These are phyloP conservation scores for Pollenia griseotomentosa DNA, from an alignment of 2,888 invertebrate species.

Conservation along the genomic window DNA sequence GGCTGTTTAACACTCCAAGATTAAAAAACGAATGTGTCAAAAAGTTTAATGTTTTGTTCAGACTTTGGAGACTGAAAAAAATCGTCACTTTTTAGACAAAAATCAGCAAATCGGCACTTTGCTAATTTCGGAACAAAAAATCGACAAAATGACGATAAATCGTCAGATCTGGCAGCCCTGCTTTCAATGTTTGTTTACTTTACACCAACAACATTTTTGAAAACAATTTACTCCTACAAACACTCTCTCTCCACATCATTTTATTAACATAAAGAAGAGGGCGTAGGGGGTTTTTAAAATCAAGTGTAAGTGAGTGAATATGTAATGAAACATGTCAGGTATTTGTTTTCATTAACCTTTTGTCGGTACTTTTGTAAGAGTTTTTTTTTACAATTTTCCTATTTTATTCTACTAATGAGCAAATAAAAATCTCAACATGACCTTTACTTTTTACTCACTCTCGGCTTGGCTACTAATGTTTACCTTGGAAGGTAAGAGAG, in stretches of 20 bases:
- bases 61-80: too few relatives aligned
- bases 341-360: constrained; percentile 18
- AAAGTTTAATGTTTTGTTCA: too few relatives aligned
- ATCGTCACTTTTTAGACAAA: too few relatives aligned
- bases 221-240: constrained; percentile 5
- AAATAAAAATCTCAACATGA: constrained; percentile 66
- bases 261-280: not conserved
- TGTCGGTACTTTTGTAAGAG: constrained; percentile 23
- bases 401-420: constrained; percentile 63
- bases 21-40: too few relatives aligned
- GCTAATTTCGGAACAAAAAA: too few relatives aligned
- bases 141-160: too few relatives aligned
- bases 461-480: not conserved
- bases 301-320: constrained; percentile 6
- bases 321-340: constrained; percentile 31
- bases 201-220: constrained; percentile 1
- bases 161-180: too few relatives aligned
- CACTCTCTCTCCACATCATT: not conserved
- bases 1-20: too few relatives aligned
- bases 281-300: not conserved
- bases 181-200: constrained; percentile 16
- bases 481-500: constrained; percentile 26
- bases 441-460: constrained; percentile 48
- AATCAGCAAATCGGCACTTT: too few relatives aligned
- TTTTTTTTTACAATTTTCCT: not conserved